Evolutionary conservation across 2,888 invertebrate genomes (phyloP).

Genomic region (Creontiades dilutus): DNA sequence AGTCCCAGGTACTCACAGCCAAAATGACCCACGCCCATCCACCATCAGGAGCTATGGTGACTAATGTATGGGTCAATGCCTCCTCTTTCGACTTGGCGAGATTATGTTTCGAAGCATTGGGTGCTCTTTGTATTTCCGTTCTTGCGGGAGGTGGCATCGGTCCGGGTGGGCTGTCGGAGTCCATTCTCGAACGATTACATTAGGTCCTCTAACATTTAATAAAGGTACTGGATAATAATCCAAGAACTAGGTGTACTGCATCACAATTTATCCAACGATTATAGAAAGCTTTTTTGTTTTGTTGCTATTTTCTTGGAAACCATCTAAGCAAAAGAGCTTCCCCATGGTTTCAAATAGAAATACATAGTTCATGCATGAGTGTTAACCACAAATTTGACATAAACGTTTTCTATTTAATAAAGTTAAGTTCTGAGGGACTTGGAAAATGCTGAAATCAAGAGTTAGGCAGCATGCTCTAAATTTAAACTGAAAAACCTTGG

Average conservation of each 20-base stretch:
- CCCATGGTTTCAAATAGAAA: too few species aligned
- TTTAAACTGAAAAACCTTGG: too few species aligned
- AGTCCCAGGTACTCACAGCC: constrained; percentile 43
- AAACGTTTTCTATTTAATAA: too few species aligned
- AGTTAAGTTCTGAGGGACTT: too few species aligned
- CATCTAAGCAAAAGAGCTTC: too few species aligned
- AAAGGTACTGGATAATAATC: background rate
- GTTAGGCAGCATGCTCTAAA: too few species aligned
- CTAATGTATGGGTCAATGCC: constrained; percentile 48
- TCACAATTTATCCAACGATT: too few species aligned
- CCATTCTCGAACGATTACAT: background rate
- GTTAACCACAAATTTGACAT: too few species aligned
- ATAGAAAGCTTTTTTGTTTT: too few species aligned
- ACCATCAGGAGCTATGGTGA: constrained; percentile 63
- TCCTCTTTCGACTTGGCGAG: constrained; percentile 6
- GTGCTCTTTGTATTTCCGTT: background rate
- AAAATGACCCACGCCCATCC: constrained; percentile 69
- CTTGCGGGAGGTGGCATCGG: background rate
- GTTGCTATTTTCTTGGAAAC: too few species aligned
- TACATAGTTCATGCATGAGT: too few species aligned
- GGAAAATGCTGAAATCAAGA: too few species aligned
- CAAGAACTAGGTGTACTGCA: background rate
- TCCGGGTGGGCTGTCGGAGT: background rate
- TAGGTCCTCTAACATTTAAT: background rate
- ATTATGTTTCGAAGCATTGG: constrained; percentile 19